Evolutionary conservation across 2,888 invertebrate genomes (phyloP).

Genomic region (Boloria euphrosyne): DNA sequence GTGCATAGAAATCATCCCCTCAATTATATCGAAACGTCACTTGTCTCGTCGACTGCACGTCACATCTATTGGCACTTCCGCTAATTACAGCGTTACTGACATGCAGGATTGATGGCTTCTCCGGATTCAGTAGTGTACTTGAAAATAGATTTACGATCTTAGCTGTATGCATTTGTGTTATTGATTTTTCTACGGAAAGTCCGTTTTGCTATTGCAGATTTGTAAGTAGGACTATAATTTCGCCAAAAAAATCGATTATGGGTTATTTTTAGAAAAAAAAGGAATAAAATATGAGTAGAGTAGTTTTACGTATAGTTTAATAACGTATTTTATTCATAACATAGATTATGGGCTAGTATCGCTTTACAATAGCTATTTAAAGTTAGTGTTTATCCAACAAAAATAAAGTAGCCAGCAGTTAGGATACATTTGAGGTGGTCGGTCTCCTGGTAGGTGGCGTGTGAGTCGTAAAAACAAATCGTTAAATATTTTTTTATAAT

Average conservation of each 20-base stretch:
- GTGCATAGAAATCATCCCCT: slow-evolving; percentile 23
- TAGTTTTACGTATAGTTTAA: no score
- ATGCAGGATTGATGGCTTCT: slow-evolving; percentile 17
- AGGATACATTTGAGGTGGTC: slow-evolving; percentile 23
- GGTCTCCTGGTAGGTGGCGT: slow-evolving; percentile 38
- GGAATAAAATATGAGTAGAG: no score
- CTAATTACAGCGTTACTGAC: slow-evolving; percentile 49
- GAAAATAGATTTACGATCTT: slow-evolving; percentile 20
- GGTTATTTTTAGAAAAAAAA: no score
- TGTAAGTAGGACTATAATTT: no score
- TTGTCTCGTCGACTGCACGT: slow-evolving; percentile 51
- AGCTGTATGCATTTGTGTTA: neutral
- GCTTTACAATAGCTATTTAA: no score
- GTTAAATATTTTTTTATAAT: slow-evolving; percentile 50
- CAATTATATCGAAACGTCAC: slow-evolving; percentile 49
- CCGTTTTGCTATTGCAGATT: no score
- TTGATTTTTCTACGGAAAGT: no score
- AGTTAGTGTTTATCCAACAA: no score
- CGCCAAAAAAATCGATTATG: no score
- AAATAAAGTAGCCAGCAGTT: slow-evolving; percentile 18
- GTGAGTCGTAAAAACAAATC: slow-evolving; percentile 37
- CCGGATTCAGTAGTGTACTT: slow-evolving; percentile 17
- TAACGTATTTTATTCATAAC: no score
- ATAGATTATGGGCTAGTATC: no score
- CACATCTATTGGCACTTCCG: slow-evolving; percentile 49